Percentiles rank a stretch among this genome's conserved stretches.
Evolutionary conservation across 2,113 vertebrate species (phyloP).

Genomic region (Chloebia gouldiae): DNA sequence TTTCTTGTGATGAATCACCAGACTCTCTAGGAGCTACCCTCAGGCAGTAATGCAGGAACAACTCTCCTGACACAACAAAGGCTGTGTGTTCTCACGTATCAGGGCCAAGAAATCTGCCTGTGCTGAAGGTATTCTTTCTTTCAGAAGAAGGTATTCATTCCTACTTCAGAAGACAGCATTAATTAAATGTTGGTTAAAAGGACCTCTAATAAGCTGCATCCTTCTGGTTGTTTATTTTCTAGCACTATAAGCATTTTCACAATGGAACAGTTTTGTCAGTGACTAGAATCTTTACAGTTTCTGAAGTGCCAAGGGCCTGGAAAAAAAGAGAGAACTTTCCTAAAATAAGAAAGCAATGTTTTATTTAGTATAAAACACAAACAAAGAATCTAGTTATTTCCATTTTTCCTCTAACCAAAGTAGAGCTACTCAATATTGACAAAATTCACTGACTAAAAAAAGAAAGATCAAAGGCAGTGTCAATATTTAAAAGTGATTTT

Average conservation of each 20-base stretch:
- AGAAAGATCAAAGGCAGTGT: slow-evolving; percentile 31
- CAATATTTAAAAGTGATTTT: slow-evolving; percentile 36
- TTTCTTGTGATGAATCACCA: background rate
- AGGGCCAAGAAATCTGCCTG: slow-evolving; percentile 14
- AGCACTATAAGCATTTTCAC: background rate
- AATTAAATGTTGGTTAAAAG: slow-evolving; percentile 7
- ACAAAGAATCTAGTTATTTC: background rate
- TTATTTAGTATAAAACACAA: background rate
- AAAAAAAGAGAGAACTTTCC: background rate
- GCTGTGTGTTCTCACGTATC: background rate
- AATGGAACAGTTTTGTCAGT: background rate
- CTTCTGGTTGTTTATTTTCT: background rate
- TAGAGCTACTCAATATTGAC: background rate
- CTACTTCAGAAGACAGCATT: background rate
- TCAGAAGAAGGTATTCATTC: background rate
- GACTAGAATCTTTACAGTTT: background rate
- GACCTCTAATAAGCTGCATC: background rate
- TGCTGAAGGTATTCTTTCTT: background rate
- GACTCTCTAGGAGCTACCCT: background rate
- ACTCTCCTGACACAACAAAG: slow-evolving; percentile 20
- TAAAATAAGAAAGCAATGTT: background rate
- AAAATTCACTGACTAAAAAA: background rate
- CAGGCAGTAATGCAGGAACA: background rate
- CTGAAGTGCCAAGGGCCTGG: background rate
- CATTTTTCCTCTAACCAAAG: background rate